Evolutionary conservation across 1,140 invertebrate species (phyloP).

Genomic region (Hycleus cichorii): DNA sequence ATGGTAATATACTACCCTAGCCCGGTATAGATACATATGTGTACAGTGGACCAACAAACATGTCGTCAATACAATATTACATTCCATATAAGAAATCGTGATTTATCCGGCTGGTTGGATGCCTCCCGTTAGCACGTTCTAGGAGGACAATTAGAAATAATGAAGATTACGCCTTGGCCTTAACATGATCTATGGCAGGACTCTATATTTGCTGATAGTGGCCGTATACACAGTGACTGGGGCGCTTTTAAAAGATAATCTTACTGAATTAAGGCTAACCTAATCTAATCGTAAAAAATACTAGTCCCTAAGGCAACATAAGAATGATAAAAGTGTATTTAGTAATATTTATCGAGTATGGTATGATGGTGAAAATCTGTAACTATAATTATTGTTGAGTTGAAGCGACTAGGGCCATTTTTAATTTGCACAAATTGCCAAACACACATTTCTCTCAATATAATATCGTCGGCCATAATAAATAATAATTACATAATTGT

Average conservation of each 20-base stretch:
- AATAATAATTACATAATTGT: slow-evolving; percentile 17
- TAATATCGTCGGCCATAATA: slow-evolving; percentile 1
- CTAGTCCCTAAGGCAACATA: too few species aligned
- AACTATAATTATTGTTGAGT: too few species aligned
- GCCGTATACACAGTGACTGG: too few species aligned
- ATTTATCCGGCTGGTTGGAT: slow-evolving; percentile 4
- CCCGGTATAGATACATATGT: slow-evolving; percentile 36
- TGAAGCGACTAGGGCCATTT: too few species aligned
- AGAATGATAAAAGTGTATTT: too few species aligned
- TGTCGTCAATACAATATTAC: not conserved
- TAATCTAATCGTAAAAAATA: too few species aligned
- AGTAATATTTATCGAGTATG: too few species aligned
- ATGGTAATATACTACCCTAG: slow-evolving; percentile 37
- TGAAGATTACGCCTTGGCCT: slow-evolving; percentile 26
- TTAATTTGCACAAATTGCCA: too few species aligned
- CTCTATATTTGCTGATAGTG: slow-evolving; percentile 23
- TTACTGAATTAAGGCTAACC: not conserved
- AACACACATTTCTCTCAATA: too few species aligned
- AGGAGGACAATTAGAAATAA: slow-evolving; percentile 35
- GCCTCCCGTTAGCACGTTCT: slow-evolving; percentile 24
- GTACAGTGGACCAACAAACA: slow-evolving; percentile 21
- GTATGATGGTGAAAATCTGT: too few species aligned
- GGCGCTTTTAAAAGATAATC: slow-evolving; percentile 8
- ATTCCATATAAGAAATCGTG: not conserved
- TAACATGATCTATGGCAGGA: slow-evolving; percentile 25